phyloP scores from a whole-genome alignment of 2,888 invertebrate genomes.

The Nephrotoma flavescens region DNA sequence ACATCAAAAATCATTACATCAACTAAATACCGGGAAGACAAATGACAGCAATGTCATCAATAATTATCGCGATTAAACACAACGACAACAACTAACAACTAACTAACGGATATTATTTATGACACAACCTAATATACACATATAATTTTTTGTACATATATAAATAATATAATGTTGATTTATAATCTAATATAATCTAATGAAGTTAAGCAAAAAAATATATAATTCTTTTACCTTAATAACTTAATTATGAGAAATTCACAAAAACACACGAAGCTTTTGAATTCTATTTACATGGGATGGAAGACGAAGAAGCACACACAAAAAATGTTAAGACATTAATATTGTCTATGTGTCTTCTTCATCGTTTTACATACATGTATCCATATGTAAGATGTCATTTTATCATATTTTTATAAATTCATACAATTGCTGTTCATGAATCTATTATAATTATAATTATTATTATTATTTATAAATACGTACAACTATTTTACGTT shows the following conservation, averaged over 20 bases:
- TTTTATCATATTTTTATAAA: neutral
- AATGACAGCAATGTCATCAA: neutral
- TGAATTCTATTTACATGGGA: neutral
- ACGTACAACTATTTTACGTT: neutral
- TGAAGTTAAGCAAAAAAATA: neutral
- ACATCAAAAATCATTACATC: neutral
- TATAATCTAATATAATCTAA: neutral
- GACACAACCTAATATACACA: neutral
- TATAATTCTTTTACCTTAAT: neutral
- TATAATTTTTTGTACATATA: neutral
- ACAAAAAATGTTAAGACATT: neutral
- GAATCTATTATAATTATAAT: neutral
- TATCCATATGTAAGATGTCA: neutral
- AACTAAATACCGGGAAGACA: neutral
- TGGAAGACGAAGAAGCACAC: neutral
- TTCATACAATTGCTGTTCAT: neutral
- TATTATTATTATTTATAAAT: neutral
- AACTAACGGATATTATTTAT: neutral
- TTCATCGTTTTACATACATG: neutral
- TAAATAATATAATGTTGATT: neutral
- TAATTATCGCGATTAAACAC: neutral
- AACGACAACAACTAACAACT: neutral
- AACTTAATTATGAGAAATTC: neutral
- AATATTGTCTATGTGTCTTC: neutral
- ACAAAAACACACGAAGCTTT: neutral